Percentiles rank a stretch among this genome's conserved stretches.
Evolutionary conservation across 2,888 invertebrate genomes (phyloP).

Genomic region (Blastobasis lacticolella): DNA sequence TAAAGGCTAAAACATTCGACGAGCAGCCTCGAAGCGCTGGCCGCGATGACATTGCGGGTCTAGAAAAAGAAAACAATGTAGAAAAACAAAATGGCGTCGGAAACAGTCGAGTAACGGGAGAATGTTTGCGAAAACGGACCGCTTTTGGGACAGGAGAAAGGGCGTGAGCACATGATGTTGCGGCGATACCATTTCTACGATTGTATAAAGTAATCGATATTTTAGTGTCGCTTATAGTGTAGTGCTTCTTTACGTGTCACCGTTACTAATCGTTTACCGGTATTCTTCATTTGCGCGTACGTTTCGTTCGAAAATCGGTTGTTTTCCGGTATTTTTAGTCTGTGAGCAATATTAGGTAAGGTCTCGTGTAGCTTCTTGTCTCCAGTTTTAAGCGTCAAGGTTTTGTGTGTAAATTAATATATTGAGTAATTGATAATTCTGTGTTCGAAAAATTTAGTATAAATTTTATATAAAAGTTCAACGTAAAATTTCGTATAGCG

Average conservation of each 20-base stretch:
- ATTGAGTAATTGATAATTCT: background rate
- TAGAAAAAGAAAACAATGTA: conserved; percentile 14
- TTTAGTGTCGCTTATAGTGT: conserved; percentile 36
- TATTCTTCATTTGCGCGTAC: conserved; percentile 44
- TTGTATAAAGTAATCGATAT: conserved; percentile 47
- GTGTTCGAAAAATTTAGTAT: conserved; percentile 4
- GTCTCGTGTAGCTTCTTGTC: conserved; percentile 16
- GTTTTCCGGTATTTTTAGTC: conserved; percentile 19
- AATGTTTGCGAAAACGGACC: conserved; percentile 57
- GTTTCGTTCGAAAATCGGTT: conserved; percentile 15
- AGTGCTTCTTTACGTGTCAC: conserved; percentile 63
- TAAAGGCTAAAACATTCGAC: conserved; percentile 12
- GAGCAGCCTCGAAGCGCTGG: conserved; percentile 20
- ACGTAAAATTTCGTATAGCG: too few relatives aligned
- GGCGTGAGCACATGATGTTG: conserved; percentile 50
- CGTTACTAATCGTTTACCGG: conserved; percentile 24
- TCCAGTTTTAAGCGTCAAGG: conserved; percentile 7
- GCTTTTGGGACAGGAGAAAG: conserved; percentile 64
- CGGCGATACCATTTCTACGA: conserved; percentile 33
- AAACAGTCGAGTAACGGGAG: conserved; percentile 18
- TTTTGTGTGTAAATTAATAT: conserved; percentile 4
- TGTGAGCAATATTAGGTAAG: conserved; percentile 49
- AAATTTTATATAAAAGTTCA: background rate
- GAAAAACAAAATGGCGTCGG: conserved; percentile 17
- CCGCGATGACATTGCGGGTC: conserved; percentile 18